Conservation (phyloP, 2,797 vertebrate genomes). For the Hyperoplus immaculatus region DNA sequence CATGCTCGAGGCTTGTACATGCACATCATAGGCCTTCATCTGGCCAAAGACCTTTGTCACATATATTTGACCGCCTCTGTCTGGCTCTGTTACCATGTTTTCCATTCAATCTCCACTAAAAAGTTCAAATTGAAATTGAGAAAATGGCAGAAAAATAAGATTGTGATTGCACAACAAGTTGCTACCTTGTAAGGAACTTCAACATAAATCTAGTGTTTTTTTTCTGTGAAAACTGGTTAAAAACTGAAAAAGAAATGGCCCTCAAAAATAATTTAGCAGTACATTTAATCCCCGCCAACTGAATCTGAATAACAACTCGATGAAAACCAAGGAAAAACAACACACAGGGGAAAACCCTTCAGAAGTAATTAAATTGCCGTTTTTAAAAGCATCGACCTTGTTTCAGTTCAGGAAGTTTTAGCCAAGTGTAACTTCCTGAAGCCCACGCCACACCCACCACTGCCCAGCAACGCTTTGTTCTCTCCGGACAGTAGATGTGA, state of each 20-base stretch:
- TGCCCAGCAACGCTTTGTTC: slow-evolving; percentile 73
- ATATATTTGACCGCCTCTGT: neutral
- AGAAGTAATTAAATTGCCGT: slow-evolving; percentile 24
- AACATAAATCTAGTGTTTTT: no score
- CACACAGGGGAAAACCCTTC: slow-evolving; percentile 10
- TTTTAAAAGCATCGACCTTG: slow-evolving; percentile 23
- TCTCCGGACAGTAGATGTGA: slow-evolving; percentile 58
- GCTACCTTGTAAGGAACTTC: no score
- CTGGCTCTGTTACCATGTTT: neutral
- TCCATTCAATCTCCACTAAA: neutral
- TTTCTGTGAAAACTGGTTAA: neutral
- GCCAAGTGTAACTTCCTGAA: slow-evolving; percentile 76
- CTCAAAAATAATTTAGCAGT: neutral
- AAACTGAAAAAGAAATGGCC: neutral
- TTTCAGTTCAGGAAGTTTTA: slow-evolving; percentile 72
- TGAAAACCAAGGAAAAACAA: neutral
- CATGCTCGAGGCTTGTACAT: neutral
- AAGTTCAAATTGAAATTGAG: neutral
- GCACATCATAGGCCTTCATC: slow-evolving; percentile 15
- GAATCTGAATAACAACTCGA: neutral
- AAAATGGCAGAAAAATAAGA: neutral
- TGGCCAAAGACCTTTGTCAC: neutral
- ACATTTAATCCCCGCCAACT: neutral
- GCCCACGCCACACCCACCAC: slow-evolving; percentile 60
- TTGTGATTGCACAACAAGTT: neutral